Percentiles rank a stretch among this genome's conserved stretches.
phyloP scores from a whole-genome alignment of 2,113 vertebrate species.

The Ahaetulla prasina region DNA sequence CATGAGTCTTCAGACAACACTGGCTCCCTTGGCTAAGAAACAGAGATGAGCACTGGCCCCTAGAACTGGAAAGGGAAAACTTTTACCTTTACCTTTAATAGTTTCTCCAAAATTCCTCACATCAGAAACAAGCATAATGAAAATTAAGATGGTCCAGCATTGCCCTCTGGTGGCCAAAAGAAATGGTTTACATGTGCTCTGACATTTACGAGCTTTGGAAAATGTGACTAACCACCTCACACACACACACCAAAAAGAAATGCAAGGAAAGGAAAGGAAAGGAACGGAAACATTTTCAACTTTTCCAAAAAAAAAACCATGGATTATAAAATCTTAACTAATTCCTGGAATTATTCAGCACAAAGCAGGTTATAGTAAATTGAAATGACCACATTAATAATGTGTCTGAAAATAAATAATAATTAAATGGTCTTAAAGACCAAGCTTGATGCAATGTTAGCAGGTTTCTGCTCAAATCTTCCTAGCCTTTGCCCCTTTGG shows the following conservation, averaged over 20 bases:
- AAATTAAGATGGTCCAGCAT: not conserved
- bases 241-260: not conserved
- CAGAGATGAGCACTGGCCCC: not conserved
- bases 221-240: not conserved
- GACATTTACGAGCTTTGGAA: not conserved
- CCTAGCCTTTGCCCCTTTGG: not conserved
- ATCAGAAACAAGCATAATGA: not conserved
- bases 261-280: not conserved
- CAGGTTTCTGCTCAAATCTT: not conserved
- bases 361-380: not conserved
- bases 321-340: not conserved
- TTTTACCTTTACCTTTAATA: not conserved
- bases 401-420: not conserved
- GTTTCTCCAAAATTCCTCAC: not conserved
- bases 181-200: not conserved
- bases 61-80: not conserved
- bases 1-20: not conserved
- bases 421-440: not conserved
- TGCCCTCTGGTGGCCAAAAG: constrained; percentile 3
- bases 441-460: not conserved
- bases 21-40: not conserved
- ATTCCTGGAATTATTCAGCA: not conserved
- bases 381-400: not conserved
- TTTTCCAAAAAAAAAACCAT: not conserved
- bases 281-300: not conserved